Percentiles rank a stretch among this genome's conserved stretches.
phyloP scores from a whole-genome alignment of 2,113 vertebrate genomes.

The Protobothrops mucrosquamatus region DNA sequence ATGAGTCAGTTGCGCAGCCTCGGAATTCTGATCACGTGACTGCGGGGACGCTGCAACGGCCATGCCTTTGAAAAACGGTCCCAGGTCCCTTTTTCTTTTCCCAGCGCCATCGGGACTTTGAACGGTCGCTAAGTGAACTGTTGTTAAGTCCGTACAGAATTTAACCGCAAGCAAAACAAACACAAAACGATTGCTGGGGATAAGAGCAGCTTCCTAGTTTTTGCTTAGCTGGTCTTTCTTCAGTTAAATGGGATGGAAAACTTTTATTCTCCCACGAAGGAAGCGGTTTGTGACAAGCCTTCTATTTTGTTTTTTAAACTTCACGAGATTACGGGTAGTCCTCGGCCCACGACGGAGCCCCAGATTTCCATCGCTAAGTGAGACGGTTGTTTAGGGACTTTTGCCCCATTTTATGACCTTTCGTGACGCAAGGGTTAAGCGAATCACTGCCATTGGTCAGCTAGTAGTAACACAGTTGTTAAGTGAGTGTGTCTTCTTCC shows the following conservation, averaged over 20 bases:
- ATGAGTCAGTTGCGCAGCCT: not conserved
- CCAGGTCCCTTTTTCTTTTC: not conserved
- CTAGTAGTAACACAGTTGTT: too few relatives aligned
- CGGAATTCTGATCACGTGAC: not conserved
- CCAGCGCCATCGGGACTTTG: not conserved
- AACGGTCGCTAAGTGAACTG: not conserved
- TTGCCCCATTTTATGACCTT: not conserved
- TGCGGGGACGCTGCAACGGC: not conserved
- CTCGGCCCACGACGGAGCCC: not conserved
- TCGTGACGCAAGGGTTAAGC: not conserved
- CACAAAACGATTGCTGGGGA: not conserved
- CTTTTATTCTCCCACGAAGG: not conserved
- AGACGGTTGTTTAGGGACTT: too few relatives aligned
- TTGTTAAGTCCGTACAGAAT: not conserved
- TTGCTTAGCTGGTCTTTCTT: not conserved
- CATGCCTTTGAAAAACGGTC: not conserved
- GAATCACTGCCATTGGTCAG: not conserved
- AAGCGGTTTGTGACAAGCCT: not conserved
- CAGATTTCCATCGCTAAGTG: not conserved
- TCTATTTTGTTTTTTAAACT: not conserved
- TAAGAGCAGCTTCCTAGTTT: too few relatives aligned
- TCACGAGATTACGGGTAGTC: not conserved
- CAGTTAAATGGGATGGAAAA: not conserved
- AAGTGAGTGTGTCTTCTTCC: not conserved
- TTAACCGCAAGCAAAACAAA: not conserved